Evolutionary conservation across 2,113 vertebrate species (phyloP).

Genomic region (Aythya baeri): DNA sequence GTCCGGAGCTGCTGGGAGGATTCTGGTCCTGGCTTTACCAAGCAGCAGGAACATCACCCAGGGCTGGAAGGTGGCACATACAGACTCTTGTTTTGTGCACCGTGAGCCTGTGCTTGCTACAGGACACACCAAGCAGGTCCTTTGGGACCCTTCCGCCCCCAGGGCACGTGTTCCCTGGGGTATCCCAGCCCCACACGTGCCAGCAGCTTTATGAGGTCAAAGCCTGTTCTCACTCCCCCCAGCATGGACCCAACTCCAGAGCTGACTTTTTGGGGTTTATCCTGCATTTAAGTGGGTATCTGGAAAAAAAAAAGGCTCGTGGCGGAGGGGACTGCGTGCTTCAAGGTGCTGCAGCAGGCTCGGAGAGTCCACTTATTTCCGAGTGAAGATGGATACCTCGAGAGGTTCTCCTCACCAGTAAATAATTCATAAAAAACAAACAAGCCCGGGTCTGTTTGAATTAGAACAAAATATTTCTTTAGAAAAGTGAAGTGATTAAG

Average conservation of each 20-base stretch:
- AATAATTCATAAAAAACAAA: slow-evolving; percentile 75
- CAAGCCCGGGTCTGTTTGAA: slow-evolving; percentile 48
- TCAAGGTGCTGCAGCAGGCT: slow-evolving; percentile 22
- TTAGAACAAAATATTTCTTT: slow-evolving; percentile 70
- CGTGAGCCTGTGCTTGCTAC: accelerated
- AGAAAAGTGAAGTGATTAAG: slow-evolving; percentile 69
- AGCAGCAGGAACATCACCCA: neutral
- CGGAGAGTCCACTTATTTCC: slow-evolving; percentile 36
- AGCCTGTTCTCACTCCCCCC: accelerated
- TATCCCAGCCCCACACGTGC: neutral
- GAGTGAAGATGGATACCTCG: slow-evolving; percentile 61
- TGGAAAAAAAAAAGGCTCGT: neutral
- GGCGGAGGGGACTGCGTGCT: accelerated
- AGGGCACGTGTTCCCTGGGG: neutral
- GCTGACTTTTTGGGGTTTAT: neutral
- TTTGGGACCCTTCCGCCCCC: neutral
- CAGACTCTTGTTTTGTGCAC: neutral
- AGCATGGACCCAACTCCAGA: neutral
- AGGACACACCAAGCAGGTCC: neutral
- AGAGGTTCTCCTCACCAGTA: slow-evolving; percentile 61
- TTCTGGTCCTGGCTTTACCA: neutral
- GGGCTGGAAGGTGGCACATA: neutral
- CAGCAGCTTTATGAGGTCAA: neutral
- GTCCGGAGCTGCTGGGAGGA: neutral
- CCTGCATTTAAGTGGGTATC: neutral